Percentiles rank a stretch among this genome's conserved stretches.
phyloP scores from a whole-genome alignment of 2,113 vertebrate species.

The Natator depressus region DNA sequence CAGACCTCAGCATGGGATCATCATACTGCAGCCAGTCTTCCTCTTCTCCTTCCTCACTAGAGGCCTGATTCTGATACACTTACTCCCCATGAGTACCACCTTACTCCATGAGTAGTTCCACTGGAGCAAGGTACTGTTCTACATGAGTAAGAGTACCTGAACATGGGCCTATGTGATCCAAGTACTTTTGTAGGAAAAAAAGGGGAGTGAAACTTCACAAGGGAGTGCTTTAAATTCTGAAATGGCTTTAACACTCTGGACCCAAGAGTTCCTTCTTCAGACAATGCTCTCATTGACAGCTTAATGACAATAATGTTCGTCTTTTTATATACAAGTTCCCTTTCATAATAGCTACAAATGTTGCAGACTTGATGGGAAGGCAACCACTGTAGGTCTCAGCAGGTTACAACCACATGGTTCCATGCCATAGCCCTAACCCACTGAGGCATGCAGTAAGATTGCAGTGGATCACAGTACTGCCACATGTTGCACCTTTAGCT shows the following conservation, averaged over 20 bases:
- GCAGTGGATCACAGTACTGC: neutral
- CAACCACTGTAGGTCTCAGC: neutral
- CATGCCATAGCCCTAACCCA: neutral
- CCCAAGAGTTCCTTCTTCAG: neutral
- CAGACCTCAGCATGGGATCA: neutral
- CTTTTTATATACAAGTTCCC: no score
- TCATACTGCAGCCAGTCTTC: neutral
- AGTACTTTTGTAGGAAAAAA: neutral
- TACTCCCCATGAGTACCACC: neutral
- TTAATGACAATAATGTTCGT: no score
- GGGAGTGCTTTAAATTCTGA: neutral
- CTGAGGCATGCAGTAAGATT: neutral
- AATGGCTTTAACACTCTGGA: neutral
- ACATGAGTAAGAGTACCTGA: neutral
- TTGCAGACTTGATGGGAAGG: neutral
- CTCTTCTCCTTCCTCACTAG: neutral
- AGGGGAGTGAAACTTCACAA: neutral
- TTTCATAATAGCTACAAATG: neutral
- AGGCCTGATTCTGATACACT: neutral
- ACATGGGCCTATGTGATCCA: neutral
- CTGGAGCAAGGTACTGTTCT: neutral
- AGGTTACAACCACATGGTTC: neutral
- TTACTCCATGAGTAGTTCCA: neutral
- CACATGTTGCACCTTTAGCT: neutral
- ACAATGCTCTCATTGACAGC: neutral